Conservation (phyloP, 1,140 invertebrate species). For the Lucilia cuprina region DNA sequence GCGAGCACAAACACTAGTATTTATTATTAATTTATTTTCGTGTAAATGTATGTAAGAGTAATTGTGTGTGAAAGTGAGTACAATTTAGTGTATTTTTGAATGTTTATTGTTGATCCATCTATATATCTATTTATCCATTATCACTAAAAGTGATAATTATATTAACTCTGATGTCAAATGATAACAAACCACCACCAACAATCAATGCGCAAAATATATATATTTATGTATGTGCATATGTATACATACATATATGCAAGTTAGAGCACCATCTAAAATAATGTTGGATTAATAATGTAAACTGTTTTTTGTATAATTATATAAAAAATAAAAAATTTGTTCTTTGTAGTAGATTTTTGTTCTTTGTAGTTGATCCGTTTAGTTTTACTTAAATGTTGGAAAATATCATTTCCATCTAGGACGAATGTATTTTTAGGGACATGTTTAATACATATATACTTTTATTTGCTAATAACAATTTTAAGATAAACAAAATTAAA, state of each 20-base stretch:
- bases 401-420: too few relatives aligned
- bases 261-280: too few relatives aligned
- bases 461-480: not conserved
- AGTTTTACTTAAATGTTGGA: too few relatives aligned
- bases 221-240: too few relatives aligned
- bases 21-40: not conserved
- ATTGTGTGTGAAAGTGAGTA: not conserved
- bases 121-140: not conserved
- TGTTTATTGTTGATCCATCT: not conserved
- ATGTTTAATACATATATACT: too few relatives aligned
- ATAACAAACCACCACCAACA: not conserved
- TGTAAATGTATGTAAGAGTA: not conserved
- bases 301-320: too few relatives aligned
- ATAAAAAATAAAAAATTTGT: too few relatives aligned
- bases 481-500: not conserved
- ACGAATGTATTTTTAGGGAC: too few relatives aligned
- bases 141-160: conserved; percentile 32
- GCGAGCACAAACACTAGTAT: not conserved
- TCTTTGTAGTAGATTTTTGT: too few relatives aligned
- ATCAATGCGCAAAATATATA: not conserved
- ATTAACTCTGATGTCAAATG: conserved; percentile 27
- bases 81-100: not conserved
- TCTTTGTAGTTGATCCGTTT: too few relatives aligned
- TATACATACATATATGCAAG: too few relatives aligned
- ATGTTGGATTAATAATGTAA: too few relatives aligned